phyloP scores from a whole-genome alignment of 1,140 invertebrate genomes.

The Ceratoteleas bidentatus region DNA sequence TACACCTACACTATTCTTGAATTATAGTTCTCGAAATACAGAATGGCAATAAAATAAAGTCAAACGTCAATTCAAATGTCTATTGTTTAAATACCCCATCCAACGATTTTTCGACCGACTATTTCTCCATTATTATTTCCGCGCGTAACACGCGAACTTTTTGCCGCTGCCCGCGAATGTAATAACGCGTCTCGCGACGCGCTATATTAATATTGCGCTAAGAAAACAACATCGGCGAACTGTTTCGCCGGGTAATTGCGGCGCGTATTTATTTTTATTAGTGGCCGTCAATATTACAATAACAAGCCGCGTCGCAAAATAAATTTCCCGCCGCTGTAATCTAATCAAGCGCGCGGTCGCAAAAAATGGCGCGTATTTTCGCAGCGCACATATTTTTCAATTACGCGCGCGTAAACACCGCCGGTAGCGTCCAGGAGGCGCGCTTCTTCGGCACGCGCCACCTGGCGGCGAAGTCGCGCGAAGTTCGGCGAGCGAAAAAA shows the following conservation, averaged over 20 bases:
- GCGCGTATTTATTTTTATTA: conserved; percentile 43
- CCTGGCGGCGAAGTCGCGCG: background rate
- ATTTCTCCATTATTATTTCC: too few relatives aligned
- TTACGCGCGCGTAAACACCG: conserved; percentile 12
- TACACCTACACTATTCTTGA: too few relatives aligned
- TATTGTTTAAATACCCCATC: too few relatives aligned
- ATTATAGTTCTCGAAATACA: too few relatives aligned
- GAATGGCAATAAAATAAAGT: too few relatives aligned
- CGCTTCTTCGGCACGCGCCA: background rate
- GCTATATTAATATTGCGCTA: conserved; percentile 24
- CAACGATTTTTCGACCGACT: too few relatives aligned
- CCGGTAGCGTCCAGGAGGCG: background rate
- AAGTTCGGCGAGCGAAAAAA: conserved; percentile 1
- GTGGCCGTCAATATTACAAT: conserved; percentile 41
- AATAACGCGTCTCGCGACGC: background rate
- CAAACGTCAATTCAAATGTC: too few relatives aligned
- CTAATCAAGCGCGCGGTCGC: conserved; percentile 25
- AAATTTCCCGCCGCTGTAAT: conserved; percentile 34
- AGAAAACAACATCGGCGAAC: conserved; percentile 29
- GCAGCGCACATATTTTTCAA: conserved; percentile 23
- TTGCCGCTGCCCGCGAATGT: background rate
- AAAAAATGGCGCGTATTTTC: conserved; percentile 22
- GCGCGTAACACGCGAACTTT: too few relatives aligned
- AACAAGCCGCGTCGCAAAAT: conserved; percentile 16
- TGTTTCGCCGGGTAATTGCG: conserved; percentile 19